Conservation (phyloP, 1,140 invertebrate genomes). For the Araneus ventricosus region DNA sequence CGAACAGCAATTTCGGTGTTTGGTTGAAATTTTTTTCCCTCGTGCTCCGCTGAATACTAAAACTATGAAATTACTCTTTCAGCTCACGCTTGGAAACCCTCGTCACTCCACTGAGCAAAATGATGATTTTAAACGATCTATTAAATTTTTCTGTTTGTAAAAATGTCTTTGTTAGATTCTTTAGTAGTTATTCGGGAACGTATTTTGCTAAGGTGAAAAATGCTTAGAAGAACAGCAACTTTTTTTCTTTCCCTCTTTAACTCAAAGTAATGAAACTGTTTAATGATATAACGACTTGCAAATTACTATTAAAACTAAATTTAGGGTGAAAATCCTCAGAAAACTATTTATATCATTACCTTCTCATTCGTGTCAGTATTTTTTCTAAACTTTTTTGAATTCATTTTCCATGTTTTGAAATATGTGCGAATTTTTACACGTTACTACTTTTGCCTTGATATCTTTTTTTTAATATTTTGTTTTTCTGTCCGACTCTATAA, state of each 20-base stretch:
- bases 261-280: too few species aligned
- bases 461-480: too few species aligned
- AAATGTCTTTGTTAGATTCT: neutral
- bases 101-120: neutral
- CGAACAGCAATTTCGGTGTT: neutral
- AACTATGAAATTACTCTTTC: slow-evolving; percentile 7
- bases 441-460: too few species aligned
- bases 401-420: too few species aligned
- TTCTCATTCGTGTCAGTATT: too few species aligned
- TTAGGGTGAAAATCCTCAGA: too few species aligned
- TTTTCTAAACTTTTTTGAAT: too few species aligned
- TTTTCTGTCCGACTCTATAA: too few species aligned
- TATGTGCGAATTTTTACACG: too few species aligned
- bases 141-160: neutral
- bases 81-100: neutral
- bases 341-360: too few species aligned
- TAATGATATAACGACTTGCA: too few species aligned
- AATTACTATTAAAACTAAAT: too few species aligned
- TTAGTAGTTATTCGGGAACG: neutral
- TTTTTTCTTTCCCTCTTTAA: neutral
- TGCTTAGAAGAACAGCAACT: neutral
- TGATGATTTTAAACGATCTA: slow-evolving; percentile 21
- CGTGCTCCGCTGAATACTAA: neutral
- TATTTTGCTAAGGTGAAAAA: neutral
- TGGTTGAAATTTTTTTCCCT: neutral